phyloP scores from a whole-genome alignment of 2,888 invertebrate species.

The Torymus aiolomorphi region DNA sequence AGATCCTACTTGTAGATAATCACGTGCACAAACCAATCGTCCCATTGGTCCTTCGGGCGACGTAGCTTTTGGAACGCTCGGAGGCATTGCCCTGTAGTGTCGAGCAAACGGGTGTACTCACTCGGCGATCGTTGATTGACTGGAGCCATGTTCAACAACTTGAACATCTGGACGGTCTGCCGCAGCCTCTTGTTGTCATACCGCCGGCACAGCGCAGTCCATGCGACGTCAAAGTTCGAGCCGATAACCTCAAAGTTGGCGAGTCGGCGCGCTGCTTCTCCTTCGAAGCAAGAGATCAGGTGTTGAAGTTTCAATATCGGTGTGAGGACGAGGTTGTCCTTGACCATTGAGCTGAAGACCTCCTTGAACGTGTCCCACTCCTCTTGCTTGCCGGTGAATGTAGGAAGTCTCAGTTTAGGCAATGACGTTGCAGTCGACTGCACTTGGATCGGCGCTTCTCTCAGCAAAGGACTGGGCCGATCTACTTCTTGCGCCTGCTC shows the following conservation, averaged over 20 bases:
- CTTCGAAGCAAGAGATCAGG: background rate
- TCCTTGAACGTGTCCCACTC: background rate
- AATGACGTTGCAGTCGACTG: constrained; percentile 1
- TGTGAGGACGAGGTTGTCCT: no score
- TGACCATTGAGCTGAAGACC: constrained; percentile 1
- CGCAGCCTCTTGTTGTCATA: constrained; percentile 17
- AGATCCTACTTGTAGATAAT: background rate
- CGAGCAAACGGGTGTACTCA: background rate
- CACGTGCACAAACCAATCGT: background rate
- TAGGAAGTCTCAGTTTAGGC: background rate
- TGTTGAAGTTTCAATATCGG: no score
- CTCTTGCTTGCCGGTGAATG: constrained; percentile 9
- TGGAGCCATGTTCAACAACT: background rate
- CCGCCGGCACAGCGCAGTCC: background rate
- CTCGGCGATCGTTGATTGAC: background rate
- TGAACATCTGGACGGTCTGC: background rate
- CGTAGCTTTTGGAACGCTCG: background rate
- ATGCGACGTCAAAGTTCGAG: constrained; percentile 15
- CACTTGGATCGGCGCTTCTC: constrained; percentile 8
- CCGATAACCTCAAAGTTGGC: background rate
- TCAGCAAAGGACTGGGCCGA: background rate
- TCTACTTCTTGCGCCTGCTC: constrained; percentile 3
- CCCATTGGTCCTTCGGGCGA: background rate
- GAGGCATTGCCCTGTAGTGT: background rate
- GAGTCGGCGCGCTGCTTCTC: background rate